Base-by-base conservation (phyloP, 2,113 vertebrate species). In the Toxotes chatareus region DNA sequence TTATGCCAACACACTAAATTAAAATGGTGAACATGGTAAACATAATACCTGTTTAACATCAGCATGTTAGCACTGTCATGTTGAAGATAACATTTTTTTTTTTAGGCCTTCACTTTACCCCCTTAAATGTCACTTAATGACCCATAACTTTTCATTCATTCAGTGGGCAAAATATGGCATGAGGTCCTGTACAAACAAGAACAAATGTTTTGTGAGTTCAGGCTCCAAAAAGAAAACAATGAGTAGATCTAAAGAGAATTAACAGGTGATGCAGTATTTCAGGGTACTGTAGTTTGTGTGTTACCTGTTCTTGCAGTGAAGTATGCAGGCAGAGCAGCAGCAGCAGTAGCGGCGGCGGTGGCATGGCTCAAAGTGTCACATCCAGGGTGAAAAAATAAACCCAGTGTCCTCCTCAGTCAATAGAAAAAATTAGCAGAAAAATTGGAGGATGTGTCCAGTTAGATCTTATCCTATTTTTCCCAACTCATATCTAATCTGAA, bases 291-390 rank as follows among this genome's bases (percentile, higher is more conserved):
- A 42, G 57, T 7, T 60, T 68, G 55, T 75, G 70, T 38, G 63
- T 82, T 92, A 93, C 92, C 92, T 87, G 87, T 65, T 87, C 34
- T 60, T 91, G 88, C 44, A 59, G 60, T 57, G 87, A 88, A 1
- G 78, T 76, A 14, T 84, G 86, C 65, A 86, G 64, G 27, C 67
- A 51, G 59, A 89, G 59, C 40, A 83, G 77, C 65, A 86, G 74
- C 10, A 87, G 69, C 56, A 85, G 64, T 34, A 73, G 44, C 16
- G 27, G 27, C 1, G 27, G 27, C 27, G 27, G 27, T 27, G 27
- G 27, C 88, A 91, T 90, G 83, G 64, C 80, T 87, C 49, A n/a
- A 17, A 55, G 32, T 79, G 63, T 87, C 77, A 85, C 79, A 84
- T 90, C 56, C 83, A 83, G 62, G 16, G 56, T 2, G 21, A 5